phyloP scores from a whole-genome alignment of 2,888 invertebrate genomes.

The Plebejus argus region DNA sequence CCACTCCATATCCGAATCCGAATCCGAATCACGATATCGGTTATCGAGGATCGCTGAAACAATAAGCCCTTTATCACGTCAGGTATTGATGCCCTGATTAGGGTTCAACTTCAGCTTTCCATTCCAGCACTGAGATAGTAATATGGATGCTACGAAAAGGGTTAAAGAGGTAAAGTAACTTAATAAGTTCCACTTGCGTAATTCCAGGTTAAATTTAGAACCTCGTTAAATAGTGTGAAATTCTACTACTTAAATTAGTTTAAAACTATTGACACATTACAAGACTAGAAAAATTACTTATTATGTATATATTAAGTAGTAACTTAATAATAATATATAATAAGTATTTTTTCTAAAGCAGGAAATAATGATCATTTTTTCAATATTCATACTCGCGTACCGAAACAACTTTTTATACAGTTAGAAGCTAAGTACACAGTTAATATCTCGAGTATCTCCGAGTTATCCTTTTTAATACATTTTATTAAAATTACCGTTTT shows the following conservation, averaged over 20 bases:
- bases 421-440: background rate
- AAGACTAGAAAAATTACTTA: no score
- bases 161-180: background rate
- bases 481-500: conserved; percentile 60
- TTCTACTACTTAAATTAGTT: no score
- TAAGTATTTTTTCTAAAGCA: no score
- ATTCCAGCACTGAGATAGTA: background rate
- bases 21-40: conserved; percentile 46
- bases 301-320: no score
- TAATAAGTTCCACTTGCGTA: no score
- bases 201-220: no score
- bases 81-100: conserved; percentile 40
- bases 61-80: conserved; percentile 46
- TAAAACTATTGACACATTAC: no score
- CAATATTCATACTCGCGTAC: background rate
- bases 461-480: conserved; percentile 58
- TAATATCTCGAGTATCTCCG: conserved; percentile 9
- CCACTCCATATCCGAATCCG: conserved; percentile 47
- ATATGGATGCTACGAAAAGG: background rate
- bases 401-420: background rate
- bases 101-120: conserved; percentile 34
- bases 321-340: no score
- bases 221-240: no score
- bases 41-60: conserved; percentile 46
- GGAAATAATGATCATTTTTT: background rate